Conservation (phyloP, 1,140 invertebrate species). For the Glomeris maerens region DNA sequence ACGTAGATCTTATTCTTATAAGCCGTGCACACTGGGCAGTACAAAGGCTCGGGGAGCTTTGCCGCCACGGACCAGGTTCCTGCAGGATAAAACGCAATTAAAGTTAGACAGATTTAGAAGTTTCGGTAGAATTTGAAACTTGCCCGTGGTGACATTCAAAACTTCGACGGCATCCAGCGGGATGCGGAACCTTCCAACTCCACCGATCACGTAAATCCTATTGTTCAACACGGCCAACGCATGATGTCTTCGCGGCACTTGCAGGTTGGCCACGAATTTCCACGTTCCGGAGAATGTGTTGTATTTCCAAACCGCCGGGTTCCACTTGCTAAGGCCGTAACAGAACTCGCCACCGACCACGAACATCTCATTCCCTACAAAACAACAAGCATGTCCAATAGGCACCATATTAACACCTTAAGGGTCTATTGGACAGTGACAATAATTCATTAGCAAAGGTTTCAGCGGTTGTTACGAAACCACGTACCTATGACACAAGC, state of each 20-base stretch:
- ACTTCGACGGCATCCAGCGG: slow-evolving; percentile 19
- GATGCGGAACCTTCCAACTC: slow-evolving; percentile 23
- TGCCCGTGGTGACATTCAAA: slow-evolving; percentile 16
- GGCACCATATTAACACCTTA: not conserved
- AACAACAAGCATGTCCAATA: not conserved
- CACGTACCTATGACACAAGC: slow-evolving; percentile 4
- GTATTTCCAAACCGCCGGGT: slow-evolving; percentile 23
- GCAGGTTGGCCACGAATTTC: slow-evolving; percentile 22
- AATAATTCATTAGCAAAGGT: not conserved
- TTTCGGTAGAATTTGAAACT: not conserved
- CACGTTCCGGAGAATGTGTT: slow-evolving; percentile 21
- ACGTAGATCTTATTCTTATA: slow-evolving; percentile 21
- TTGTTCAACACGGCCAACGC: slow-evolving; percentile 19
- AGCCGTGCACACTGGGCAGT: slow-evolving; percentile 21
- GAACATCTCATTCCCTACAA: slow-evolving; percentile 22
- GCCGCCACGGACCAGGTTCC: slow-evolving; percentile 17
- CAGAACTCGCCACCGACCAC: slow-evolving; percentile 24
- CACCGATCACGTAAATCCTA: slow-evolving; percentile 23
- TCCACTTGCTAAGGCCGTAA: slow-evolving; percentile 23
- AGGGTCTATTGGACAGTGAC: not conserved
- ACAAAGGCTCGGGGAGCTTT: slow-evolving; percentile 18
- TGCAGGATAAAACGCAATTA: not conserved
- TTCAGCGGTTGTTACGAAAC: not conserved
- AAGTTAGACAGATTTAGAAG: not conserved
- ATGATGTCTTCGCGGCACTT: slow-evolving; percentile 21